These are phyloP conservation scores for Turritopsis rubra DNA, from an alignment of 30 jellyfish, hydroid and myxozoan genomes.

Conservation along the genomic window DNA sequence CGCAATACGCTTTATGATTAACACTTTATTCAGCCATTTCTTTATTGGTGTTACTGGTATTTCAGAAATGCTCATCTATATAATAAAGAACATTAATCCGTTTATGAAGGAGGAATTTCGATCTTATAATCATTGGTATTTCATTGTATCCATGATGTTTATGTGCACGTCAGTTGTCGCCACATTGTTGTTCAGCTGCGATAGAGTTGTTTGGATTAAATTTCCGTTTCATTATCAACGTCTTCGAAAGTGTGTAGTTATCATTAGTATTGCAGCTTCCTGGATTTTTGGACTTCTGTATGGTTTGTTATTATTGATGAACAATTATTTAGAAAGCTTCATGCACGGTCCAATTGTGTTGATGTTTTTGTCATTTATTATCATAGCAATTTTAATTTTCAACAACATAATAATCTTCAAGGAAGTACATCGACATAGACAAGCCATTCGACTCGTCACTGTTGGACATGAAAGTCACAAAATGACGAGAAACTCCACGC, in stretches of 20 bases:
- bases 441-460: neutral
- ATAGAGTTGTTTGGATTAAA: neutral
- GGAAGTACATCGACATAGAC: neutral
- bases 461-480: neutral
- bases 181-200: neutral
- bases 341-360: neutral
- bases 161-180: neutral
- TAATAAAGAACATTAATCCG: neutral
- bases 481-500: neutral
- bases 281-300: neutral
- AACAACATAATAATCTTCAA: neutral
- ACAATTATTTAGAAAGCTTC: neutral
- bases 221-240: neutral
- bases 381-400: neutral
- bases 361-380: neutral
- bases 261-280: neutral
- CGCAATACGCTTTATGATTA: neutral
- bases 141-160: neutral
- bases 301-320: neutral
- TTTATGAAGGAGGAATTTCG: neutral
- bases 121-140: neutral
- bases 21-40: neutral
- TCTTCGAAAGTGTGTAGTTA: neutral
- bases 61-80: neutral
- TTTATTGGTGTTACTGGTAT: neutral